Conservation (phyloP, 2,888 invertebrate species). For the Harpalus rubripes region DNA sequence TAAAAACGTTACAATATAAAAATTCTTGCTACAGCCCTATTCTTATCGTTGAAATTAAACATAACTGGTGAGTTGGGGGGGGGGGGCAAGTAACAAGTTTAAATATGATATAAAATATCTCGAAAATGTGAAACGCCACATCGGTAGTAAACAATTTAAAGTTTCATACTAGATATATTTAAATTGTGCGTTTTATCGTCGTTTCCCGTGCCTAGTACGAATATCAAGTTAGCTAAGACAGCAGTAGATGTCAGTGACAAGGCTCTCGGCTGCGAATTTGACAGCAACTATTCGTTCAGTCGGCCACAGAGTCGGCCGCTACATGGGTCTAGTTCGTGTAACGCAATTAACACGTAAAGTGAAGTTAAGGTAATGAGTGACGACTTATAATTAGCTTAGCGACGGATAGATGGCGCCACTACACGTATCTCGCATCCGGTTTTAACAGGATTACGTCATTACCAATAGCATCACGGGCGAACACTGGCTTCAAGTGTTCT, state of each 20-base stretch:
- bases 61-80: no score
- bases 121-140: no score
- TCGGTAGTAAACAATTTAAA: no score
- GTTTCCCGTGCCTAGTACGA: no score
- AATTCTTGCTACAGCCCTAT: no score
- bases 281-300: slow-evolving; percentile 50
- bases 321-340: slow-evolving; percentile 69
- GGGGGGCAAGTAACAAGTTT: no score
- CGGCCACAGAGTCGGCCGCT: slow-evolving; percentile 57
- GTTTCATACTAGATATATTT: no score
- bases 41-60: no score
- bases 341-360: slow-evolving; percentile 72
- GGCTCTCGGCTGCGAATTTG: slow-evolving; percentile 6
- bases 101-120: no score
- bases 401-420: slow-evolving; percentile 75
- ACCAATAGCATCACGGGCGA: slow-evolving; percentile 67
- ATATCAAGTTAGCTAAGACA: no score
- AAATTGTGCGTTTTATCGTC: no score
- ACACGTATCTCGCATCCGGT: slow-evolving; percentile 72
- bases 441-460: slow-evolving; percentile 72
- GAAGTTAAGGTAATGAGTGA: slow-evolving; percentile 76
- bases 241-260: not conserved
- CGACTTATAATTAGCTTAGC: slow-evolving; percentile 77
- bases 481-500: slow-evolving; percentile 60
- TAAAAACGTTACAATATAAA: no score